Base-by-base conservation (phyloP, 2,797 vertebrate genomes). In the Margarornis squamiger region DNA sequence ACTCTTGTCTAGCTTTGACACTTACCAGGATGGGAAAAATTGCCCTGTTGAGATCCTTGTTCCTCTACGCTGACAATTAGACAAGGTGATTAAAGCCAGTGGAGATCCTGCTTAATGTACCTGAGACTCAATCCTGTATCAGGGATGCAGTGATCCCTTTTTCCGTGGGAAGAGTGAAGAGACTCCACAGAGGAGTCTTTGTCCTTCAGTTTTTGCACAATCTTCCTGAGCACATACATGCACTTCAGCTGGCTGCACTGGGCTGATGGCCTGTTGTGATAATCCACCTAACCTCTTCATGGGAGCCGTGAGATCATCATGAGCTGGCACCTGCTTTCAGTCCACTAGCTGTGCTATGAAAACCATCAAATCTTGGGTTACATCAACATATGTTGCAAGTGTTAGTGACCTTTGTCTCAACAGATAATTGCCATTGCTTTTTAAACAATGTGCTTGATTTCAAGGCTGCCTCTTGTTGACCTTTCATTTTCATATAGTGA, bases 161-260 rank as follows among this genome's bases (percentile, higher is more conserved):
- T 90, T 86, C 48, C 39, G 18, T 22, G 39, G 41, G 30, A 93
- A 72, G 62, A 91, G 39, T 83, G 46, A 68, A 62, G 48, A 91
- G 26, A 39, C 30, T 59, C 49, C 54, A 72, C 54, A 92, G 38
- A 86, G 41, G 48, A 82, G 48, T 41, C 61, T 86, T 77, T 72
- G 72, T 24, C 41, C 26, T 89, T 46, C 12, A 34, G 10, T 38
- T 81, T 96, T 92, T 83, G 12, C 38, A 57, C 51, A 48, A 18
- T 70, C 87, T 15, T 81, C 93, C 77, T 91, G 41, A 84, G 34
- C 17, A 46, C 34, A 18, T 7, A 15, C 34, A 14, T 3, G 16
- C 18, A 9, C 12, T 41, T 26, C n/a, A 48, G 7, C 26, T 41
- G 34, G 14, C 23, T 41, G 32, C 26, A 13, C 23, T 18, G 49